Evolutionary conservation across 2,888 invertebrate species (phyloP).

Genomic region (Orthosia gothica): DNA sequence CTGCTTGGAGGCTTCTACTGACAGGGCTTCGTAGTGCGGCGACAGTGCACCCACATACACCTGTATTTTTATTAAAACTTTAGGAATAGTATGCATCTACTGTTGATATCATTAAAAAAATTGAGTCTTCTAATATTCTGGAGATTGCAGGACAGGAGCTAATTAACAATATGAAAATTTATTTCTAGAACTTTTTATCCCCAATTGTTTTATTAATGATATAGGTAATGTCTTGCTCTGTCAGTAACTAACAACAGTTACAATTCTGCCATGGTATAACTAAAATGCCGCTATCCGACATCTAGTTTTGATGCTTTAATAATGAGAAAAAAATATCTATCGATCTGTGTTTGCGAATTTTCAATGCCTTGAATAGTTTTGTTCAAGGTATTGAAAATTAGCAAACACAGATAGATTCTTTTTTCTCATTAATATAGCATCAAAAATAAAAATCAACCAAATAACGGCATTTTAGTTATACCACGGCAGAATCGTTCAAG

Average conservation of each 20-base stretch:
- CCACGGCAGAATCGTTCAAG: too few species aligned
- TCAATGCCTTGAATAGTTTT: too few species aligned
- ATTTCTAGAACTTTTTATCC: not conserved
- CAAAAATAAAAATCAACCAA: too few species aligned
- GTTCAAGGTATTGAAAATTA: too few species aligned
- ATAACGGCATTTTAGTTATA: too few species aligned
- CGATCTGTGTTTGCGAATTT: too few species aligned
- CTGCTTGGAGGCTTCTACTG: slow-evolving; percentile 97
- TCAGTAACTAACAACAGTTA: not conserved
- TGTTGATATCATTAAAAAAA: not conserved
- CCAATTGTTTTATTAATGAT: not conserved
- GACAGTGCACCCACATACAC: slow-evolving; percentile 97
- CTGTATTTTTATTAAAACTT: slow-evolving; percentile 82
- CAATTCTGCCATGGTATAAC: too few species aligned
- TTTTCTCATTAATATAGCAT: too few species aligned
- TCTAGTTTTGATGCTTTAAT: too few species aligned
- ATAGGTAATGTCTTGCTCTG: not conserved
- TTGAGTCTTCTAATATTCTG: not conserved
- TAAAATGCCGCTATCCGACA: too few species aligned
- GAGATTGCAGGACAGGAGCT: not conserved
- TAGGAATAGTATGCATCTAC: not conserved
- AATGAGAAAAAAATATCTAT: too few species aligned
- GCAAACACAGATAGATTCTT: too few species aligned
- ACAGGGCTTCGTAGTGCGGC: slow-evolving; percentile 97
- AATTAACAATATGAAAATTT: not conserved